Evolutionary conservation across 2,888 invertebrate species (phyloP), one percentile per base, ranked within the genome.

Genomic region (Zhengitettix transpicula): DNA sequence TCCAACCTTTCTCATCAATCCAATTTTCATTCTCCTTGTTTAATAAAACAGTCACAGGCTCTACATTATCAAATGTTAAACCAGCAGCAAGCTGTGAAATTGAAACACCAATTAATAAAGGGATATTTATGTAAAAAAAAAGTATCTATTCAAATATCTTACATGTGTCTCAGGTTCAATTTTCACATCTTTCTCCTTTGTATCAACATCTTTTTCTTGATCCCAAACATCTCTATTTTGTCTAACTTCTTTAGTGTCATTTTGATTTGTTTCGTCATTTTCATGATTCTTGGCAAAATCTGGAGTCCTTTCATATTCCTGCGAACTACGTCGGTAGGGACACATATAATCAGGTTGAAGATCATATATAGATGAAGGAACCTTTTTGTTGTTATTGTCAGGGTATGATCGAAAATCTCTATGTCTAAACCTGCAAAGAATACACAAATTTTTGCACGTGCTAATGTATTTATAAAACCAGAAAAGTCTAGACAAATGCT

Each of bases 241-340:
- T 16, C 66, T 59, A 42, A 52, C 55, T 56, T 66, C 65, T 58
- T 67, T 58, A n/a, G 52, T 56, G 10, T 65, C 65, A 40, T 67
- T 68, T 55, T 66, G 65, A 0, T 64, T 16, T 47, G 65, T 10
- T n/a, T 61, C 61, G n/a, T 40, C 42, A n/a, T 65, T 63, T 59
- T 64, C 65, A 9, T 63, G 52, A 66, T 17, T 65, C 40, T 66
- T 62, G 12, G 72, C 73, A 17, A 72, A 73, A 28, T 72, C 72
- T 52, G 69, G 70, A 61, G 68, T 65, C 9, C 71, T 69, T 7
- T 70, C 68, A 57, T 65, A 66, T 17, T 72, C 72, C 68, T 71
- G 70, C 15, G 69, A 68, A 51, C 71, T 71, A 42, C 70, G 69
- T 16, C 68, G 66, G 63, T 72, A 72, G 55, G 71, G 68, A 10